Evolutionary conservation across 1,140 invertebrate species (phyloP), one percentile per base, ranked within the genome.

Genomic region (Rhysida immarginata): DNA sequence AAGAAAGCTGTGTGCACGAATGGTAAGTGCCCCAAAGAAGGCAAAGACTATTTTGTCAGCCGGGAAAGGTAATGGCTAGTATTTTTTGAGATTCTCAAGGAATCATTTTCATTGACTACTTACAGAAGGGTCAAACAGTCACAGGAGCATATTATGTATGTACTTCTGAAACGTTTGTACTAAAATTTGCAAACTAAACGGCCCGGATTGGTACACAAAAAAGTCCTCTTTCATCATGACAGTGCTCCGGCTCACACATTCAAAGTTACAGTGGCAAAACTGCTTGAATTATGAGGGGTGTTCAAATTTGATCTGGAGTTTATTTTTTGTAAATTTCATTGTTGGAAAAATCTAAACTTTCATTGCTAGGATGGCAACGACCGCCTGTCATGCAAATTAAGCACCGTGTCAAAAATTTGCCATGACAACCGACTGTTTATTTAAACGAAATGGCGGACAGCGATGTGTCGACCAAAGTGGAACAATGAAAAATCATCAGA

Each of bases 61-160:
- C 25, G 46, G 55, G 25, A 56, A n/a, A 56, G 46, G 46, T 56
- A 8, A 56, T 56, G 46, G 46, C 55, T 2, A 41, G 45, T 13
- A n/a, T 56, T 50, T 56, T 49, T 41, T 42, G 55, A 21, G 35
- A 49, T 49, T 25, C 55, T 41, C 18, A n/a, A 45, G 55, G 45
- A 41, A 42, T 35, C 18, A 27, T 56, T 3, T 25, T 55, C 3
- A 2, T 50, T n/a, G 29, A 50, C 42, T 49, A 41, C 41, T 41
- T 50, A 25, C 26, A 50, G 50, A 56, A 42, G 43, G 55, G 23
- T 0, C 45, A 21, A 35, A 55, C 43, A 35, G 46, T 55, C 35
- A 1, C 44, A 54, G 1, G 42, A 43, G 18, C n/a, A n/a, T n/a
- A n/a, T n/a, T n/a, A n/a, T n/a, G n/a, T 29, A 24, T 5, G 26